Conservation (phyloP, 92 coral and sea anemone species). For the Zoanthus sociatus region DNA sequence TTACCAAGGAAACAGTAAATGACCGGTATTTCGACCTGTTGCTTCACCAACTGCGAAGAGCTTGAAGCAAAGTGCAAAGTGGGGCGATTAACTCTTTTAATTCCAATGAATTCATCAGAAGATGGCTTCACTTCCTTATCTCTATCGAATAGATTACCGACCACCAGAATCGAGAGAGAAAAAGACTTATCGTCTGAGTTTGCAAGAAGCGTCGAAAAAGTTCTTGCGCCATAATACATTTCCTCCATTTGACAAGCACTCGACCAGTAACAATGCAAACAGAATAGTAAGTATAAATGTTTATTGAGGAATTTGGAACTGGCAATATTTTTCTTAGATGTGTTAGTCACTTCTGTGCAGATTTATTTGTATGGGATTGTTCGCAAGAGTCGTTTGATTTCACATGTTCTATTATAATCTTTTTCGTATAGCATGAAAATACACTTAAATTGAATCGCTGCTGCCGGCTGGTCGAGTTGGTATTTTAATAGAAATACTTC, state of each 20-base stretch:
- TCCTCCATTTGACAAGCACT: conserved; percentile 50
- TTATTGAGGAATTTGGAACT: not conserved
- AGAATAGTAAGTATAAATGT: conserved; percentile 18
- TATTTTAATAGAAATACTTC: too few relatives aligned
- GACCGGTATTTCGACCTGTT: conserved; percentile 17
- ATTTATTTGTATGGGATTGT: not conserved
- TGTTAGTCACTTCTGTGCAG: too few relatives aligned
- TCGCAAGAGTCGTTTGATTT: too few relatives aligned
- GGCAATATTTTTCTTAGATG: too few relatives aligned
- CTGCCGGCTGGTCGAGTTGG: too few relatives aligned
- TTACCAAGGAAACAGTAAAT: conserved; percentile 36
- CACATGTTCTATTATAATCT: too few relatives aligned
- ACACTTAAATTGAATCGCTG: too few relatives aligned
- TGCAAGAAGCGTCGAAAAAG: conserved; percentile 40
- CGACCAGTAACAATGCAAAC: conserved; percentile 39
- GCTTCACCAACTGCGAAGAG: not conserved
- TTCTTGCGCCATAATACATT: conserved; percentile 36
- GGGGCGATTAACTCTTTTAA: not conserved
- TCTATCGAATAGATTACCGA: conserved; percentile 39
- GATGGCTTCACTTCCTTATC: conserved; percentile 35
- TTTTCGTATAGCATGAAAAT: too few relatives aligned
- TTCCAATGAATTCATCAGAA: conserved; percentile 37
- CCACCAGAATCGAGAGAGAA: conserved; percentile 43
- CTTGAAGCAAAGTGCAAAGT: not conserved
- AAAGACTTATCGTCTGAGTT: conserved; percentile 39